phyloP scores from a whole-genome alignment of 2,888 invertebrate genomes.

The Ptychoptera albimana region DNA sequence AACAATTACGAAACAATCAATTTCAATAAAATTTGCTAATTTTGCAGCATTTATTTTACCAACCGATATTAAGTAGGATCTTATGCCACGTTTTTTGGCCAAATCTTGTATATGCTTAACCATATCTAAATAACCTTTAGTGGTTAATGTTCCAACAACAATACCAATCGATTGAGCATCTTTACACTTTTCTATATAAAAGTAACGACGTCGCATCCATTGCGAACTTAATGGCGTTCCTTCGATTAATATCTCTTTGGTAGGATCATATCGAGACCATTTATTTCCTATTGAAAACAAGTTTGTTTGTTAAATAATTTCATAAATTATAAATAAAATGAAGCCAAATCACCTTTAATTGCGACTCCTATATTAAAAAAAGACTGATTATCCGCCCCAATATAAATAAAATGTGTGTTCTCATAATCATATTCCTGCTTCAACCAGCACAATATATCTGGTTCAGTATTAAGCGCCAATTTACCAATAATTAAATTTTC shows the following conservation, averaged over 20 bases:
- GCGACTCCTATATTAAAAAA: slow-evolving; percentile 45
- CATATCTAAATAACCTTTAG: slow-evolving; percentile 59
- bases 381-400: slow-evolving; percentile 48
- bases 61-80: slow-evolving; percentile 79
- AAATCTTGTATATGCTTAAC: slow-evolving; percentile 58
- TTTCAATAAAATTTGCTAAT: slow-evolving; percentile 78
- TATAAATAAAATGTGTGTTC: slow-evolving; percentile 43
- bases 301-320: slow-evolving; percentile 2
- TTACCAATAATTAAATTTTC: slow-evolving; percentile 3
- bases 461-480: slow-evolving; percentile 5
- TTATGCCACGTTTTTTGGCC: slow-evolving; percentile 61
- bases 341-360: slow-evolving; percentile 27
- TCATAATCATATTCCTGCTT: slow-evolving; percentile 22
- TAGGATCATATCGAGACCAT: slow-evolving; percentile 41
- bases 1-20: slow-evolving; percentile 83
- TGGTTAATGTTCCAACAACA: slow-evolving; percentile 79
- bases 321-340: slow-evolving; percentile 2
- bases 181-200: slow-evolving; percentile 76
- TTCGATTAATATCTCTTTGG: slow-evolving; percentile 23
- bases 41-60: slow-evolving; percentile 92
- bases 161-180: slow-evolving; percentile 80
- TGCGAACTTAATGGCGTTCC: slow-evolving; percentile 33
- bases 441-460: slow-evolving; percentile 9
- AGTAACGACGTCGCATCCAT: slow-evolving; percentile 65
- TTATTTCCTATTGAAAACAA: slow-evolving; percentile 32